These are phyloP conservation scores for Caenorhabditis inopinata DNA, from an alignment of 1,140 invertebrate genomes.

Conservation along the genomic window DNA sequence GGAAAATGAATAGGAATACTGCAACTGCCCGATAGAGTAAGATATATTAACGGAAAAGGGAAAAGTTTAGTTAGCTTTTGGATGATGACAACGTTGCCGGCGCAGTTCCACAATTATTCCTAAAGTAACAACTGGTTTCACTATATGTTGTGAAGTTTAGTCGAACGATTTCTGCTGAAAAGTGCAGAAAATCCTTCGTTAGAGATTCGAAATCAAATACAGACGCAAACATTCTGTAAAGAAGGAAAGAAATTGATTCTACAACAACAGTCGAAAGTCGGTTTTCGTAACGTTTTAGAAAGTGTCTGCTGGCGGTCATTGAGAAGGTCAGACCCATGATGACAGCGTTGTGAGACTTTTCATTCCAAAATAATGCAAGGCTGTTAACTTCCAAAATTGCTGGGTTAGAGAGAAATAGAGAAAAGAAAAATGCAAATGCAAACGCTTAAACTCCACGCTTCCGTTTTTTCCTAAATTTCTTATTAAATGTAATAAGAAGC, in stretches of 20 bases:
- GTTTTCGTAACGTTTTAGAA: not conserved
- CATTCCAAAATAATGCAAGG: too few relatives aligned
- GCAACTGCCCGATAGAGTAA: not conserved
- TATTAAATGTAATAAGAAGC: too few relatives aligned
- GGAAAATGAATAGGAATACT: slow-evolving; percentile 3
- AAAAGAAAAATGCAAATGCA: too few relatives aligned
- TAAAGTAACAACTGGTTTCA: slow-evolving; percentile 8
- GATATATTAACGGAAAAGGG: not conserved
- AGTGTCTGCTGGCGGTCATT: not conserved
- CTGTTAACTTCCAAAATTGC: not conserved
- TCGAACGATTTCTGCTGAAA: too few relatives aligned
- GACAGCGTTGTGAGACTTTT: not conserved
- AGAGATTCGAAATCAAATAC: too few relatives aligned
- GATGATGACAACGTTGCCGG: not conserved
- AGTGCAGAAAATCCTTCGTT: too few relatives aligned
- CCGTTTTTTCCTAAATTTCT: too few relatives aligned
- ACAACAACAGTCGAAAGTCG: too few relatives aligned
- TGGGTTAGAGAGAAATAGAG: not conserved
- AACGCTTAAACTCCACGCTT: too few relatives aligned
- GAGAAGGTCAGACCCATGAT: not conserved
- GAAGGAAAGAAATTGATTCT: too few relatives aligned
- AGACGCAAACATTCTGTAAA: too few relatives aligned
- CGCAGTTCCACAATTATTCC: slow-evolving; percentile 1
- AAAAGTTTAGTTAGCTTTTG: not conserved
- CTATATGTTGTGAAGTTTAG: not conserved